A percentile compares a stretch with the other conserved stretches of the same genome.
phyloP scores from a whole-genome alignment of 1,140 invertebrate species.

The Hypothenemus hampei region DNA sequence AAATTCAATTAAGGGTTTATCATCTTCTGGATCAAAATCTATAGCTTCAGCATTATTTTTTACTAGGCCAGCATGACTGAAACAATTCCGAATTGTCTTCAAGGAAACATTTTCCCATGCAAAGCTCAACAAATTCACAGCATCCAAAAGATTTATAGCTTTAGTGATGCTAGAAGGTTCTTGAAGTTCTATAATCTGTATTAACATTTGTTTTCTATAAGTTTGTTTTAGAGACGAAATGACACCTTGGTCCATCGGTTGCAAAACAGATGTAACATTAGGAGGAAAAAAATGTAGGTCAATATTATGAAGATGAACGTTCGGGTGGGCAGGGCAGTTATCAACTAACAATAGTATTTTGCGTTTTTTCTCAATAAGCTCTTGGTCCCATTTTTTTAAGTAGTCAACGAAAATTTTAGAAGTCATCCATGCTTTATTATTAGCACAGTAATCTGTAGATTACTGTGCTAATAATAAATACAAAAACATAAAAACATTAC shows the following conservation, averaged over 20 bases:
- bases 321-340: too few relatives aligned
- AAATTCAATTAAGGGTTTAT: not conserved
- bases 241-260: too few relatives aligned
- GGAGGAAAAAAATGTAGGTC: not conserved
- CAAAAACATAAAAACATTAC: not conserved
- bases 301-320: not conserved
- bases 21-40: not conserved
- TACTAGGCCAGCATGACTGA: not conserved
- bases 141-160: not conserved
- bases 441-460: not conserved
- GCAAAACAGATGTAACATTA: not conserved
- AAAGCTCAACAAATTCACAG: not conserved
- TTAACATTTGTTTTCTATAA: constrained; percentile 4
- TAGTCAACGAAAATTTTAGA: too few relatives aligned
- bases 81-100: not conserved
- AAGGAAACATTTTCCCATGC: not conserved
- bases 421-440: not conserved
- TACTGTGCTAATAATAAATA: too few relatives aligned
- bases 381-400: not conserved
- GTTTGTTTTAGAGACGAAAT: too few relatives aligned
- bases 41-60: not conserved
- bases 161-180: not conserved
- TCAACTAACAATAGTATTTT: not conserved
- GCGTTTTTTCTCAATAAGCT: not conserved
- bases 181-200: not conserved